Evolutionary conservation across 2,797 vertebrate genomes (phyloP), one percentile per base, ranked within the genome.

Genomic region (Melanotaenia parkinsoni): DNA sequence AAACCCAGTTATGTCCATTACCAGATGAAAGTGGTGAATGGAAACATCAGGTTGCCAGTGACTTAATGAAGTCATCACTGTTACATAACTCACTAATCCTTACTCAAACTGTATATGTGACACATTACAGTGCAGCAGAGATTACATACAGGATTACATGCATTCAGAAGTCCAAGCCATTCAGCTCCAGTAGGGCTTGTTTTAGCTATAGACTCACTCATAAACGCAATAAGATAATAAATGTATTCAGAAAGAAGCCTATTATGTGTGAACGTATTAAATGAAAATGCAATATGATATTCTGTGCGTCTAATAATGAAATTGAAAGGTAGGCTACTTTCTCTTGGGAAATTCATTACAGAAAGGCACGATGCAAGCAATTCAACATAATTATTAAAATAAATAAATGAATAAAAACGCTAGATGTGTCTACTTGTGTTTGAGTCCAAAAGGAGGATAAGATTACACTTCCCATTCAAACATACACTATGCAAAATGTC

Each of bases 331-430:
- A 80, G 71, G 63, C 72, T 80, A 63, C n/a, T 37, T 77, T 6
- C 87, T 82, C 79, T 62, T 58, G 85, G 86, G 89, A 87, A 90
- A 90, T 90, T 86, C 85, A 88, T 88, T 88, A 85, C 76, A 80
- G 74, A 76, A 77, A 69, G 58, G 70, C 61, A 59, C 63, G 28
- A 58, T 59, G 58, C 32, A 66, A 75, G 70, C 53, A 74, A 76
- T 76, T 67, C 45, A 0, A 64, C 58, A 63, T 88, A 85, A 86
- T 89, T 80, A 84, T 85, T 85, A 81, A 77, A 53, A 43, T 70
- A 63, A 43, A 16, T 16, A 40, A 40, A 4, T 4, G 3, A 40
- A 40, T 14, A 3, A 81, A 69, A 72, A 51, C 76, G 74, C 43
- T 50, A 18, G 47, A 75, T 73, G 60, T 50, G 6, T 60, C 57